phyloP scores from a whole-genome alignment of 1,140 invertebrate species.

The Dryas iulia region DNA sequence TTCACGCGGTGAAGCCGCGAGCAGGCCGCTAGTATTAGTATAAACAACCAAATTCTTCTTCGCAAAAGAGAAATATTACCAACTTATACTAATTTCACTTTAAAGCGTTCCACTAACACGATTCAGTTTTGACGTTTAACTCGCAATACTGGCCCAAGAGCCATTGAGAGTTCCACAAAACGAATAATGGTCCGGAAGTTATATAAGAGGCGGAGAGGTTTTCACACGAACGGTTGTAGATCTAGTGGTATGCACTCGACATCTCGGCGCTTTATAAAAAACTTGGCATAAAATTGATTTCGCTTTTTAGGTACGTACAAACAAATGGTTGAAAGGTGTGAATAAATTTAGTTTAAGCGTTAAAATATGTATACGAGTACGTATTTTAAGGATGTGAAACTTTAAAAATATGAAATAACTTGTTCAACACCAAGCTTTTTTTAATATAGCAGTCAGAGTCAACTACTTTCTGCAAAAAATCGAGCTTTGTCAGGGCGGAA shows the following conservation, averaged over 20 bases:
- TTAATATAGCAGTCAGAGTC: too few relatives aligned
- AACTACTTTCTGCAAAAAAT: too few relatives aligned
- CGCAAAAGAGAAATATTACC: not conserved
- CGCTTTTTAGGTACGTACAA: not conserved
- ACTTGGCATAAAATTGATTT: not conserved
- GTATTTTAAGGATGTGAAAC: too few relatives aligned
- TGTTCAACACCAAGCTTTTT: too few relatives aligned
- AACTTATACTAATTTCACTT: not conserved
- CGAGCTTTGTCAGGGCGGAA: too few relatives aligned
- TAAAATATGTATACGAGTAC: too few relatives aligned
- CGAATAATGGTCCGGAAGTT: conserved; percentile 6
- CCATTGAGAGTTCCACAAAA: conserved; percentile 9
- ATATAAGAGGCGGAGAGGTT: conserved; percentile 5
- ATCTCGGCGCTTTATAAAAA: not conserved
- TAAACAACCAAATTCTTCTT: not conserved
- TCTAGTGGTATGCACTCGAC: not conserved
- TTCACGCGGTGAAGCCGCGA: too few relatives aligned
- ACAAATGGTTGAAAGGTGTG: too few relatives aligned
- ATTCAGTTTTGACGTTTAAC: conserved; percentile 10
- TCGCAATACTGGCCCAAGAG: conserved; percentile 10
- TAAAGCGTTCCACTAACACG: not conserved
- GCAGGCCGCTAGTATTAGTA: too few relatives aligned
- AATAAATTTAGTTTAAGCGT: too few relatives aligned
- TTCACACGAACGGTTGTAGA: conserved; percentile 3
- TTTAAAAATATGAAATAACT: too few relatives aligned